A percentile compares a stretch with the other conserved stretches of the same genome.
These are phyloP conservation scores for Lycia hirtaria DNA, from an alignment of 2,888 invertebrate species.

Conservation along the genomic window DNA sequence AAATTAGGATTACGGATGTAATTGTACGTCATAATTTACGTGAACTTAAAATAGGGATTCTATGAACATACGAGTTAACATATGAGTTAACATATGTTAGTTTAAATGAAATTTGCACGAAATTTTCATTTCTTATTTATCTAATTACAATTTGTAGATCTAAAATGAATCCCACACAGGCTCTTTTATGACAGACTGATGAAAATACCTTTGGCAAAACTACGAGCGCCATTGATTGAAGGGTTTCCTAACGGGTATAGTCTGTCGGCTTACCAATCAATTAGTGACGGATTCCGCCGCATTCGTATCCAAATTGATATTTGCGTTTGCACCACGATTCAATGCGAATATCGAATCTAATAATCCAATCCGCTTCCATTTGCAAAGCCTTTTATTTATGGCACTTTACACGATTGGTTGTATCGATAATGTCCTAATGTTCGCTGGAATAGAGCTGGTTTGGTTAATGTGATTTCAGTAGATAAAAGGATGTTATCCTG, in stretches of 20 bases:
- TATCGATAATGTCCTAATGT: constrained; percentile 42
- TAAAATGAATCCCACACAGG: neutral
- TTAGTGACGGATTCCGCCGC: constrained; percentile 57
- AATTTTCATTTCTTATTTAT: no score
- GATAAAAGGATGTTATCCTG: constrained; percentile 28
- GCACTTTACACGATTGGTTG: constrained; percentile 45
- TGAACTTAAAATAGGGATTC: no score
- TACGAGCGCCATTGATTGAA: constrained; percentile 21
- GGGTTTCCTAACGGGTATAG: constrained; percentile 32
- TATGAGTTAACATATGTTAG: no score
- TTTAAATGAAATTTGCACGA: no score
- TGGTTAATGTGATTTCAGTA: constrained; percentile 49
- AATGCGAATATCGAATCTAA: constrained; percentile 38
- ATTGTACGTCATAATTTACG: no score
- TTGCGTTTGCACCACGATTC: constrained; percentile 44
- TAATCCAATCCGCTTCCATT: constrained; percentile 41
- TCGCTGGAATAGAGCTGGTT: constrained; percentile 46
- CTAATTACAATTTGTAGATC: no score
- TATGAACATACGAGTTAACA: no score
- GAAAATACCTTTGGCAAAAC: constrained; percentile 14
- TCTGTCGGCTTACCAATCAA: constrained; percentile 61
- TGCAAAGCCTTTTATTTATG: constrained; percentile 56
- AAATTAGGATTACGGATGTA: no score
- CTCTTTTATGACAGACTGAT: neutral
- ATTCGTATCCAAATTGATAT: constrained; percentile 51